Evolutionary conservation across 2,797 vertebrate genomes (phyloP).

Genomic region (Antennarius maculatus): DNA sequence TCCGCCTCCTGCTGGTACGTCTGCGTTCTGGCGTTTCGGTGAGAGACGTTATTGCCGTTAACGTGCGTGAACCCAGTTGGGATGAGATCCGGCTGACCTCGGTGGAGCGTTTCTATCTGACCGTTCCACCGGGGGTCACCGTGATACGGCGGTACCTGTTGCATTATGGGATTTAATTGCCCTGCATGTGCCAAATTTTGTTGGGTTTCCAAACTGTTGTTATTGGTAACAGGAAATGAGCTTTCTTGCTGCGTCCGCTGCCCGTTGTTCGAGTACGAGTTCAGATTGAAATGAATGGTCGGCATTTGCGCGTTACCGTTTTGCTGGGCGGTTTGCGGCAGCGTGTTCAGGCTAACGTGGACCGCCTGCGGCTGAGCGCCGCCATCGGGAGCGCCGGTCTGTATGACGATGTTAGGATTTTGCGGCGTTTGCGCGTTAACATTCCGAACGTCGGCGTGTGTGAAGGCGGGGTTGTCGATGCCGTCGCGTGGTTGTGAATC

Average conservation of each 20-base stretch:
- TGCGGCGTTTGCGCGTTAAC: conserved; percentile 54
- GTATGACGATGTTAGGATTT: conserved; percentile 77
- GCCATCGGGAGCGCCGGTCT: conserved; percentile 57
- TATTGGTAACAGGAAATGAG: conserved; percentile 23
- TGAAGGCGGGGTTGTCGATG: conserved; percentile 67
- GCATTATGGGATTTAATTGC: conserved; percentile 42
- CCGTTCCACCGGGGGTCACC: conserved; percentile 11
- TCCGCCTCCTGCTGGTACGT: conserved; percentile 52
- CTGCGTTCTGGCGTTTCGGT: conserved; percentile 59
- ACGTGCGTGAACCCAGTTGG: conserved; percentile 69
- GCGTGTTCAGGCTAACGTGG: conserved; percentile 75
- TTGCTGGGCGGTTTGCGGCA: conserved; percentile 49
- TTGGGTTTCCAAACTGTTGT: conserved; percentile 33
- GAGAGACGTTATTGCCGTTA: conserved; percentile 38
- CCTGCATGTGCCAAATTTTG: conserved; percentile 5
- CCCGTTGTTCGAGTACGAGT: conserved; percentile 58
- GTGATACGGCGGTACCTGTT: conserved; percentile 17
- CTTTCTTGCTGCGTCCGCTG: conserved; percentile 49
- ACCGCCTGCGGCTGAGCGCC: conserved; percentile 58
- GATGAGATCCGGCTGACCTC: conserved; percentile 42
- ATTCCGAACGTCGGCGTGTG: conserved; percentile 42
- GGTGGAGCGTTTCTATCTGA: conserved; percentile 12
- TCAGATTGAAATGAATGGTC: conserved; percentile 80
- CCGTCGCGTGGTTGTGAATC: conserved; percentile 66
- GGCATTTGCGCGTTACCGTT: conserved; percentile 65